These are phyloP conservation scores for Aphidius colemani DNA, from an alignment of 2,888 invertebrate species.

Conservation along the genomic window DNA sequence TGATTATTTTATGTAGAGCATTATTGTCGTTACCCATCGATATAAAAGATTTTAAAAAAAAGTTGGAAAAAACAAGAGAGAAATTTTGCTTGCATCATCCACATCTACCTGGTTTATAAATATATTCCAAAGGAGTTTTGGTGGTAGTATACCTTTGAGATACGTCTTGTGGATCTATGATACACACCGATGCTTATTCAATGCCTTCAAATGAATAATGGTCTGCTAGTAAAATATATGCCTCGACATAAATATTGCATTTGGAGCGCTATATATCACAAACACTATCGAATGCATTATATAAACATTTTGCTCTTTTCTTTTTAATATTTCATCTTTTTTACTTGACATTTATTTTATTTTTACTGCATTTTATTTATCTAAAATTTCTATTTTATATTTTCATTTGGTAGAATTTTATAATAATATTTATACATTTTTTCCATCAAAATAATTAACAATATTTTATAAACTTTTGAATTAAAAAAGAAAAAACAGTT, in stretches of 20 bases:
- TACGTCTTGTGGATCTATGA: slow-evolving; percentile 47
- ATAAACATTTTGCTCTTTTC: slow-evolving; percentile 39
- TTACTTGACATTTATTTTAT: background rate
- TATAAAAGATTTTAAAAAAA: no score
- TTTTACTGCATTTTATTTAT: no score
- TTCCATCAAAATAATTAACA: no score
- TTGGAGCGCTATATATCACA: slow-evolving; percentile 58
- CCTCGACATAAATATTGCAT: slow-evolving; percentile 59
- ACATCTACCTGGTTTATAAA: no score
- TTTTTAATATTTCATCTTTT: slow-evolving; percentile 21
- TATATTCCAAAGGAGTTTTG: background rate
- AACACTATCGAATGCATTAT: slow-evolving; percentile 52
- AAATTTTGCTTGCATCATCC: no score
- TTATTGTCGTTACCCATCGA: no score
- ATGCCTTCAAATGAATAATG: slow-evolving; percentile 58
- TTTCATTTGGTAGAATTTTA: slow-evolving; percentile 21
- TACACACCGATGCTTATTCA: slow-evolving; percentile 56
- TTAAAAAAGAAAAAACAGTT: background rate
- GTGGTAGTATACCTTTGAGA: slow-evolving; percentile 36
- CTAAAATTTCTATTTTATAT: background rate
- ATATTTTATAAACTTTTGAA: background rate
- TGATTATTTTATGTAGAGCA: background rate
- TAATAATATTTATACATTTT: no score
- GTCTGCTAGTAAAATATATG: slow-evolving; percentile 57
- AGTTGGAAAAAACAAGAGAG: no score